Percentiles rank a stretch among this genome's conserved stretches.
These are phyloP conservation scores for Hypolimnas misippus DNA, from an alignment of 2,888 invertebrate genomes.

Conservation along the genomic window DNA sequence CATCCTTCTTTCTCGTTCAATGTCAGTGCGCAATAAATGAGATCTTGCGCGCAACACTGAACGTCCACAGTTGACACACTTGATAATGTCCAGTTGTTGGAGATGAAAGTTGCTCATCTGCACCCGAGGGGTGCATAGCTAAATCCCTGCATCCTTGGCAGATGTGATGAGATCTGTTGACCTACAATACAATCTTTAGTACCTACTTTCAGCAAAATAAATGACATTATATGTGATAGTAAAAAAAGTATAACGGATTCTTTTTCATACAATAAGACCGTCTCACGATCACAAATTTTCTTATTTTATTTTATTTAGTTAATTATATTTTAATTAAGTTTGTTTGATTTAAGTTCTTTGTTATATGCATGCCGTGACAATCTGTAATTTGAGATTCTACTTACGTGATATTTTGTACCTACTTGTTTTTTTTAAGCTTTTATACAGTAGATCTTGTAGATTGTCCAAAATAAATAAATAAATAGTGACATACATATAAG, in stretches of 20 bases:
- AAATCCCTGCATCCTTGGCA: slow-evolving; percentile 2
- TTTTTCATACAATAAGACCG: slow-evolving; percentile 4
- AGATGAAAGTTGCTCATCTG: slow-evolving; percentile 1
- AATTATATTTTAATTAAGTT: not conserved
- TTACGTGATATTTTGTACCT: not conserved
- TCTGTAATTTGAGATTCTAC: slow-evolving; percentile 1
- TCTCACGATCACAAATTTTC: not conserved
- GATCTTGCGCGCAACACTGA: slow-evolving; percentile 3
- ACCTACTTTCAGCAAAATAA: not conserved
- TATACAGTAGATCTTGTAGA: slow-evolving; percentile 1
- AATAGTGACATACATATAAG: slow-evolving; percentile 9
- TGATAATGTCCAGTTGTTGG: slow-evolving; percentile 2
- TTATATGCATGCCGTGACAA: slow-evolving; percentile 3
- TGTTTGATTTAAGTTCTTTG: slow-evolving; percentile 14
- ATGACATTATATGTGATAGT: not conserved
- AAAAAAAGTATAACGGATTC: not conserved
- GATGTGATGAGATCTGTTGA: not conserved
- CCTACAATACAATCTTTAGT: slow-evolving; percentile 5
- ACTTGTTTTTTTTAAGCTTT: slow-evolving; percentile 6
- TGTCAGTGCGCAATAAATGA: slow-evolving; percentile 5
- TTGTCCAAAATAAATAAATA: slow-evolving; percentile 2
- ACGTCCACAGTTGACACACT: slow-evolving; percentile 3
- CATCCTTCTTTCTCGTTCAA: slow-evolving; percentile 4
- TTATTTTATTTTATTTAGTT: not conserved
- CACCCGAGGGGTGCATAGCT: slow-evolving; percentile 2